phyloP scores from a whole-genome alignment of 35 echinoderm and acorn worm genomes.

The Lytechinus pictus region DNA sequence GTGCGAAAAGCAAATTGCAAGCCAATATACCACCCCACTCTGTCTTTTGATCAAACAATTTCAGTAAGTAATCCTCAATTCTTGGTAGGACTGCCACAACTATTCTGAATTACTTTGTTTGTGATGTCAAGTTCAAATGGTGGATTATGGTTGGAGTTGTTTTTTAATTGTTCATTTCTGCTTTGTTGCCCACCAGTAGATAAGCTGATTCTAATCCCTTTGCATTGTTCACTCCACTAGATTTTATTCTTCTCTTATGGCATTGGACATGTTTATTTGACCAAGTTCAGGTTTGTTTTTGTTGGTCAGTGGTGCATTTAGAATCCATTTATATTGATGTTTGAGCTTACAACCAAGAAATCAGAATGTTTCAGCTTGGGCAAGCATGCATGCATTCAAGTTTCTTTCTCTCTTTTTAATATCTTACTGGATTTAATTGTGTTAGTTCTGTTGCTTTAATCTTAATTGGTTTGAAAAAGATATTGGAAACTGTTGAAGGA shows the following conservation, averaged over 20 bases:
- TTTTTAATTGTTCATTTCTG: slow-evolving; percentile 13
- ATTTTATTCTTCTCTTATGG: neutral
- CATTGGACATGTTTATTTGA: neutral
- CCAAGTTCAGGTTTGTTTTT: slow-evolving; percentile 18
- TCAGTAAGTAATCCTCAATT: neutral
- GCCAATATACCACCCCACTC: neutral
- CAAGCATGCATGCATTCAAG: neutral
- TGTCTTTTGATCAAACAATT: neutral
- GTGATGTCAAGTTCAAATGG: slow-evolving; percentile 11
- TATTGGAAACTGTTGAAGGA: neutral
- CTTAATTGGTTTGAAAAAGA: neutral
- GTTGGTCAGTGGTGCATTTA: slow-evolving; percentile 2
- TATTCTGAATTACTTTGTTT: neutral
- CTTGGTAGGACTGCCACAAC: neutral
- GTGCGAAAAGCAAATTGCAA: neutral
- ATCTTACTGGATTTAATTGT: neutral
- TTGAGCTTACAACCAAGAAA: neutral
- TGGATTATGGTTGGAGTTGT: neutral
- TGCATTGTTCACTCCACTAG: neutral
- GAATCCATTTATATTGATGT: neutral
- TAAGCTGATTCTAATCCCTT: neutral
- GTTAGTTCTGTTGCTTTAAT: neutral
- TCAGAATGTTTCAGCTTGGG: slow-evolving; percentile 39
- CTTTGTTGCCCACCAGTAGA: neutral
- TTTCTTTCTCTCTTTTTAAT: neutral